Percentiles rank a stretch among this genome's conserved stretches.
phyloP scores from a whole-genome alignment of 2,797 vertebrate genomes.

The Limnodromus scolopaceus region DNA sequence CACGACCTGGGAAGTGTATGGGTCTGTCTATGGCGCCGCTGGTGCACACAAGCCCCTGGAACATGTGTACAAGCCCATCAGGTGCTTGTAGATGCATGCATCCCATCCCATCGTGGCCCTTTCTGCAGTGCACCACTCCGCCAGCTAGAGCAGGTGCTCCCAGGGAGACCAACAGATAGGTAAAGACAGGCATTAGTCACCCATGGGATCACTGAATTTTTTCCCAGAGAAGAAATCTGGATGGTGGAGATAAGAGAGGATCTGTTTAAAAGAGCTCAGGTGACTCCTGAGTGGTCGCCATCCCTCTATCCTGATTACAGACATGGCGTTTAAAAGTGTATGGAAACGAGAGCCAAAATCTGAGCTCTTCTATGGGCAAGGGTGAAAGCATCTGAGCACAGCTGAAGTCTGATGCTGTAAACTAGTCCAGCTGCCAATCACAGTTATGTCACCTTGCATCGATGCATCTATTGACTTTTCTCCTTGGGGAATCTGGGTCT shows the following conservation, averaged over 20 bases:
- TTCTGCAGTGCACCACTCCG: not conserved
- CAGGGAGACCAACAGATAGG: not conserved
- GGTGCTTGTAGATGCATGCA: not conserved
- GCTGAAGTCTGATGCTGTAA: not conserved
- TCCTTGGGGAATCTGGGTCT: not conserved
- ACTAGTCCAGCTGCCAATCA: not conserved
- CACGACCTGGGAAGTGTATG: accelerated
- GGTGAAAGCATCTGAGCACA: not conserved
- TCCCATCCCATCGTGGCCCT: not conserved
- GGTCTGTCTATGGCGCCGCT: accelerated
- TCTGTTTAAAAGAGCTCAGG: not conserved
- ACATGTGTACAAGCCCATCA: accelerated
- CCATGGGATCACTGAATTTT: not conserved
- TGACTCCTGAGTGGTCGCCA: not conserved
- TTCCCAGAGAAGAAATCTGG: not conserved
- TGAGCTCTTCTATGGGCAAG: not conserved
- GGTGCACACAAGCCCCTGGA: not conserved
- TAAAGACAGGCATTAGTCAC: not conserved
- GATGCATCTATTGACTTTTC: not conserved
- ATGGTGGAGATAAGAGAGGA: not conserved
- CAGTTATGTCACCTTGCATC: not conserved
- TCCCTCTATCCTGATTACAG: not conserved
- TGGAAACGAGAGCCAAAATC: not conserved
- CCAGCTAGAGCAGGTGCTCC: not conserved
- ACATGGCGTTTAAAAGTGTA: not conserved